These are phyloP conservation scores for Drosophila falleni DNA, from an alignment of 2,888 invertebrate genomes.

Conservation along the genomic window DNA sequence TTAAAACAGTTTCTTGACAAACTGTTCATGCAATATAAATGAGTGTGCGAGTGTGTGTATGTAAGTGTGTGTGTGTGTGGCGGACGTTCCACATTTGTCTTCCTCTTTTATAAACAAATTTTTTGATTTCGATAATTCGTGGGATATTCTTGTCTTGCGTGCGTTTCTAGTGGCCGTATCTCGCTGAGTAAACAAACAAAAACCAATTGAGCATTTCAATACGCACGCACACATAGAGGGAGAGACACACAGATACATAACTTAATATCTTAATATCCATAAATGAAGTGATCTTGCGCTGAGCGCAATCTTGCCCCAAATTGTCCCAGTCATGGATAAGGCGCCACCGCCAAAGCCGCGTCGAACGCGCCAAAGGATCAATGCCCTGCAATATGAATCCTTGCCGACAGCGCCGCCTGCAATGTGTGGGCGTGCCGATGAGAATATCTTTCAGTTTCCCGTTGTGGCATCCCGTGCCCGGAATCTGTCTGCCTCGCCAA, in stretches of 20 bases:
- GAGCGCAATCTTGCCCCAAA: neutral
- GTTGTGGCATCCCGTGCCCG: constrained; percentile 70
- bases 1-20: no score
- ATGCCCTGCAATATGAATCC: constrained; percentile 65
- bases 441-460: constrained; percentile 80
- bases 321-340: constrained; percentile 57
- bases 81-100: constrained; percentile 79
- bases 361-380: constrained; percentile 56
- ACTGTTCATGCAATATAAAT: neutral
- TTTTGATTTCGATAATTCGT: constrained; percentile 72
- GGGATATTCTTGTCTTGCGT: constrained; percentile 73
- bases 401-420: constrained; percentile 81
- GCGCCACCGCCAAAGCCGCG: constrained; percentile 68
- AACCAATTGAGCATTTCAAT: constrained; percentile 67
- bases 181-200: constrained; percentile 74
- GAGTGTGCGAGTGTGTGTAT: constrained; percentile 21
- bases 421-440: constrained; percentile 67
- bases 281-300: constrained; percentile 26
- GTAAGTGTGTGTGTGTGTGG: constrained; percentile 36
- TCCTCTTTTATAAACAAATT: constrained; percentile 79
- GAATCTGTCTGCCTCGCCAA: constrained; percentile 71
- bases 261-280: neutral
- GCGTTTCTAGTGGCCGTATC: constrained; percentile 75
- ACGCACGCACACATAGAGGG: constrained; percentile 28
- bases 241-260: constrained; percentile 1